Conservation (phyloP, 2,888 invertebrate species). For the Emesis furor region DNA sequence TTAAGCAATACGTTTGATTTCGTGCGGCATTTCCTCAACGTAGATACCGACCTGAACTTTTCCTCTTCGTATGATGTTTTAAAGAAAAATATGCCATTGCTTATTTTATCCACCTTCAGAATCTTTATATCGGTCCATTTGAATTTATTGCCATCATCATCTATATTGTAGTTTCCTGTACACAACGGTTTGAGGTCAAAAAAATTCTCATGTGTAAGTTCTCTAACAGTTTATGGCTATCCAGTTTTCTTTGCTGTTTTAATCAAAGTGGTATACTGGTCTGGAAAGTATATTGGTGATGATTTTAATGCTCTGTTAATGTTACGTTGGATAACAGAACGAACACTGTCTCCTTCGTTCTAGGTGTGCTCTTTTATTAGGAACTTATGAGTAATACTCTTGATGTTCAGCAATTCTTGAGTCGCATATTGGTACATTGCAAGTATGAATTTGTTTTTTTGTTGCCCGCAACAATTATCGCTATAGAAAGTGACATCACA, state of each 20-base stretch:
- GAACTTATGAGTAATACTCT: constrained; percentile 73
- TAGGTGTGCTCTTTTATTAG: constrained; percentile 75
- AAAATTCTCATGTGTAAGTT: constrained; percentile 54
- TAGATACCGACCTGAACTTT: too few species aligned
- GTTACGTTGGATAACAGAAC: constrained; percentile 69
- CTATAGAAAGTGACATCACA: constrained; percentile 25
- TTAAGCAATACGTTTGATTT: too few species aligned
- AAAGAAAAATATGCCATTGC: too few species aligned
- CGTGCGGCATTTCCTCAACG: too few species aligned
- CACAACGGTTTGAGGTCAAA: constrained; percentile 46
- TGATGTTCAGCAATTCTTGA: constrained; percentile 21
- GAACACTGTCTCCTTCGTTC: constrained; percentile 75
- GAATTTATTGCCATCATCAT: constrained; percentile 46
- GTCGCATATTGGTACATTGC: constrained; percentile 43
- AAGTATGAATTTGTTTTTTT: constrained; percentile 48
- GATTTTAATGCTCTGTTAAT: constrained; percentile 68
- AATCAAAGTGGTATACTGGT: constrained; percentile 74
- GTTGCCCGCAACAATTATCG: constrained; percentile 50
- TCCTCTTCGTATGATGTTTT: too few species aligned
- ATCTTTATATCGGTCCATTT: constrained; percentile 46
- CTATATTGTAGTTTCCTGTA: too few species aligned
- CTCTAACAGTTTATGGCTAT: constrained; percentile 37
- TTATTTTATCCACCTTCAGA: constrained; percentile 32
- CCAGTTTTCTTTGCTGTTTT: constrained; percentile 54
- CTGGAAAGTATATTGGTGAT: constrained; percentile 73